Evolutionary conservation across 2,797 vertebrate species (phyloP).

Genomic region (Sebastes oblongus): DNA sequence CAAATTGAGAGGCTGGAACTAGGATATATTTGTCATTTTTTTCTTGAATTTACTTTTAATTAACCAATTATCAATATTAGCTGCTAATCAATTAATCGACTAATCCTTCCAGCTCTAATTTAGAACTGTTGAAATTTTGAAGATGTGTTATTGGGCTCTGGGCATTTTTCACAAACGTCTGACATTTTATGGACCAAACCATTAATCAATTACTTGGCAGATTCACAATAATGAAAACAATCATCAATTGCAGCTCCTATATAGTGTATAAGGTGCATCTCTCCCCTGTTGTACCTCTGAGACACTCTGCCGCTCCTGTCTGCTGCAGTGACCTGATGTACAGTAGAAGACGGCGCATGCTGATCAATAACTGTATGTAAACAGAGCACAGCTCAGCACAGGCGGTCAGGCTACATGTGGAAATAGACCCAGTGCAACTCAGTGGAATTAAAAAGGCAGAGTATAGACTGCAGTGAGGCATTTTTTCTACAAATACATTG

Average conservation of each 20-base stretch:
- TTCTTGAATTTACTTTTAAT: background rate
- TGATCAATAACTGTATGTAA: conserved; percentile 62
- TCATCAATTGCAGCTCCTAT: background rate
- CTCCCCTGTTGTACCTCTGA: background rate
- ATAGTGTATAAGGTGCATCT: background rate
- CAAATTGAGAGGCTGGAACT: background rate
- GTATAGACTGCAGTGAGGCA: background rate
- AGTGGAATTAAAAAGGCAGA: background rate
- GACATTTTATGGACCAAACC: background rate
- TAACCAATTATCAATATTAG: background rate
- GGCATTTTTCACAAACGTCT: background rate
- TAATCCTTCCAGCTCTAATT: background rate
- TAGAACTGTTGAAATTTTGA: background rate
- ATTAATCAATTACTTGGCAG: background rate
- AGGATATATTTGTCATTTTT: background rate
- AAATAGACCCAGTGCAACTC: background rate
- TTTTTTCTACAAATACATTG: background rate
- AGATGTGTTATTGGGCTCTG: background rate
- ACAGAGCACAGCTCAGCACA: conserved; percentile 29
- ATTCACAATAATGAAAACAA: background rate
- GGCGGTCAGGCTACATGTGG: conserved; percentile 2
- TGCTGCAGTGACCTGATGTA: conserved; percentile 54
- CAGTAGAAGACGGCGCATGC: conserved; percentile 33
- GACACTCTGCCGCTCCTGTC: background rate
- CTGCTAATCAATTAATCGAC: background rate